Evolutionary conservation across 2,888 invertebrate genomes (phyloP), one percentile per base, ranked within the genome.

Genomic region (Biston betularia): DNA sequence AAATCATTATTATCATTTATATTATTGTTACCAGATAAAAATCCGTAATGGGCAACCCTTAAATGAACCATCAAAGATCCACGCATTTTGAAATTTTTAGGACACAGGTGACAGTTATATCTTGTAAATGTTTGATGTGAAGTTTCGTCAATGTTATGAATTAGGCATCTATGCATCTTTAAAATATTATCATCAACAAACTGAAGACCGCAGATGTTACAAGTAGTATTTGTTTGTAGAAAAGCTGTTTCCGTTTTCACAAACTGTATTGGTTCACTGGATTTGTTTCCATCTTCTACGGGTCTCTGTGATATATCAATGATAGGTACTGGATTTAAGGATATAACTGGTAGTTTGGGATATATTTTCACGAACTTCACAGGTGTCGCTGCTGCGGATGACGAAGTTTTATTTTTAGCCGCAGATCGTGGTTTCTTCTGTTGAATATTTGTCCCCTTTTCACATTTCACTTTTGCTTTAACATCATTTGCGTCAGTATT

Each of bases 41-140:
- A 95, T 10, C 96, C 95, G 75, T 94, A 95, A 87, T 97, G 97
- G 0, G 97, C 97, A 14, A 97, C 97, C 78, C 97, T 94, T 77
- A 97, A 93, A 84, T 97, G 97, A 6, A 97, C 96, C 95, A 97
- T 96, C 8, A 97, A 86, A 62, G 97, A 97, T 7, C 97, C 97
- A 74, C 96, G 94, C 96, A 97, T 97, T 87, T 96, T 97, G 79
- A 97, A 97, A 66, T 95, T 94, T 87, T 97, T 97, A 0, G 96
- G 94, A 81, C 97, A 97, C 65, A 97, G 89, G 81, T 97, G 96
- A 80, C 97, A 97, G 65, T 96, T 94, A 79, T 95, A 96, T 75
- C 92, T 90, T 35, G 94, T 94, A 70, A 87, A 75, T 49, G 75
- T 82, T 75, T 88, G 86, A 69, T 83, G 84, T 15, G 83, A 75